Evolutionary conservation across 2,113 vertebrate genomes (phyloP), one percentile per base, ranked within the genome.

Genomic region (Phyllopteryx taeniolatus): DNA sequence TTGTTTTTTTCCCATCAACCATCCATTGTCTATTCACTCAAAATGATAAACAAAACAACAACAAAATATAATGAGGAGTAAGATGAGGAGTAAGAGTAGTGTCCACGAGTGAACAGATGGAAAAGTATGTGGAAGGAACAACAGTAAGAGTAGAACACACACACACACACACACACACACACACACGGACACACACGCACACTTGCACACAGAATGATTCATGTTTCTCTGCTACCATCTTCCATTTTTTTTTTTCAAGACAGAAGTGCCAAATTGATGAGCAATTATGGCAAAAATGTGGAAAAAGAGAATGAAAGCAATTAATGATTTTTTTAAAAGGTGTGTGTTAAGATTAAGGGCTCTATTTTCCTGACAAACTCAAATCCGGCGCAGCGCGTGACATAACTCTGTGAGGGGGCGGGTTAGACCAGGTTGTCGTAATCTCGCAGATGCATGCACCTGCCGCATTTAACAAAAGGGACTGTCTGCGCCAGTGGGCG

Each of bases 151-250:
- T 33, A 60, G 0, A 39, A 39, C 35, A 27, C n/a, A 27, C 10
- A 57, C 27, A 27, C 27, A 27, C 27, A 6, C 13, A 13, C 19
- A 53, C 19, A 53, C 19, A 59, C 57, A 31, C n/a, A 4, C 54
- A 0, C n/a, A 3, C n/a, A 27, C 10, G 54, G 2, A 57, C 27
- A 27, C 27, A 27, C 27, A 6, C 13, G 2, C 19, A 53, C 19
- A 53, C 19, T 15, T 17, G 67, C 62, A 73, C 79, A 91, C 92
- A 93, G 92, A 96, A 91, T 95, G 95, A 82, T 85, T 82, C 72
- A 83, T 81, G 76, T 79, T 74, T 39, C 54, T 78, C 54, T 77
- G 68, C 67, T 70, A 71, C 69, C 53, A 74, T 87, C 93, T 96
- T 94, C 92, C 95, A 94, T 94, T 81, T 83, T 27, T 27, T 27